Evolutionary conservation across 2,113 vertebrate species (phyloP), one percentile per base, ranked within the genome.

Genomic region (Petroica traversi): DNA sequence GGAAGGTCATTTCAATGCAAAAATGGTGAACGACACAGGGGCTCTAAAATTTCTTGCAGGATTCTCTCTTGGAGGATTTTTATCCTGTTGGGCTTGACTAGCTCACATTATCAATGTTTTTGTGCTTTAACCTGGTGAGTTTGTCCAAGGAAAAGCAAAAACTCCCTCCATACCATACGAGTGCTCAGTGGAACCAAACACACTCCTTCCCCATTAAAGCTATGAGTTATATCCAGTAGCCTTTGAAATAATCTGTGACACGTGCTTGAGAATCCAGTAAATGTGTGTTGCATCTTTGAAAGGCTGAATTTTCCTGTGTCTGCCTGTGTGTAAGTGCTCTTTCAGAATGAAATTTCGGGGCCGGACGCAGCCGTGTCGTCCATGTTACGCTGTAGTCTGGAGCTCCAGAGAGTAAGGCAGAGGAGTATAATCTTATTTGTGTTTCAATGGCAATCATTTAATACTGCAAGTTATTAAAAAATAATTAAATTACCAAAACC

Each of bases 1-100:
- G 85, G 92, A 97, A 98, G 97, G 96, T 97, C 95, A 92, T 94
- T 97, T 97, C 91, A 94, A 59, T 95, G 94, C 75, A 84, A 95
- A 96, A 97, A 90, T 51, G 87, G 92, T 36, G 92, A 96, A 29
- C 5, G 71, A 74, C 88, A 61, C 31, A 46, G 34, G 23, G 46
- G 55, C 58, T 95, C 85, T 96, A 58, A 54, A 88, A 92, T 95
- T 97, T 96, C 73, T 93, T 9, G 1, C 38, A 34, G 34, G 73
- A 71, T 85, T 63, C 71, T 78, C 89, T 92, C 9, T 7, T 59
- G 75, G 57, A 75, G 77, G 71, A 61, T 69, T 86, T 85, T 46
- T 78, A 88, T 62, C 72, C 58, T 29, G 48, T 82, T 82, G 62
- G 74, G 28, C 55, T 91, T 63, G 71, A n/a, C 52, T 79, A 73